Evolutionary conservation across 2,113 vertebrate species (phyloP), one percentile per base, ranked within the genome.

Genomic region (Aramus guarauna): DNA sequence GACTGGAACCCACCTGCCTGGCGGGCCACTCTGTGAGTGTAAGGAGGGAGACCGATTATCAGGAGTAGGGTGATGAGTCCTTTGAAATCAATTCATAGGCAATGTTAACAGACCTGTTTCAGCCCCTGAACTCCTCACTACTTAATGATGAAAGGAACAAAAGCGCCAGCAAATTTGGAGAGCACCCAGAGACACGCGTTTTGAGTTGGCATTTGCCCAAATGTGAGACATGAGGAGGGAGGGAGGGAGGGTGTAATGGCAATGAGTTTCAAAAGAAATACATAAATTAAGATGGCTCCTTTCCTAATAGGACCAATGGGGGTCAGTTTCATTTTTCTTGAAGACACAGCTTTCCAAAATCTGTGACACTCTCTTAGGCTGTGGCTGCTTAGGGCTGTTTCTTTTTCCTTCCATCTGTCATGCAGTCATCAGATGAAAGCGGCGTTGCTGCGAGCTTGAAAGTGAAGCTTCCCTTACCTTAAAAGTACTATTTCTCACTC

Each of bases 381-480:
- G 37, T 53, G 43, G 27, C 23, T 69, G 85, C 55, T 91, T 84
- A 37, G 20, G 47, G 52, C 32, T 92, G 19, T 41, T 85, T 85
- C 50, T 55, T 56, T 66, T 85, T 81, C 41, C 15, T 73, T 69
- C 55, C 23, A 29, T 58, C 69, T 60, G 12, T 69, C 37, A 37
- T 18, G 17, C 39, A 72, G 34, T 32, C 39, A 37, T 41, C 80
- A 75, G 43, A 94, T 75, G 22, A 91, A 94, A 89, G 24, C 3
- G 0, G 15, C 74, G 21, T 13, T 73, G 36, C 36, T 1, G 1
- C 0, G 0, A 88, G 76, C 48, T 86, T 84, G 64, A 81, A 96
- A 92, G 24, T 15, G 16, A 89, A 84, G 41, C 15, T 67, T 92
- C 73, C 39, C 36, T 95, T 96, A 75, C 73, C 76, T 92, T 68